These are phyloP conservation scores for Melanostigma gelatinosum DNA, from an alignment of 2,113 vertebrate species.

Conservation along the genomic window DNA sequence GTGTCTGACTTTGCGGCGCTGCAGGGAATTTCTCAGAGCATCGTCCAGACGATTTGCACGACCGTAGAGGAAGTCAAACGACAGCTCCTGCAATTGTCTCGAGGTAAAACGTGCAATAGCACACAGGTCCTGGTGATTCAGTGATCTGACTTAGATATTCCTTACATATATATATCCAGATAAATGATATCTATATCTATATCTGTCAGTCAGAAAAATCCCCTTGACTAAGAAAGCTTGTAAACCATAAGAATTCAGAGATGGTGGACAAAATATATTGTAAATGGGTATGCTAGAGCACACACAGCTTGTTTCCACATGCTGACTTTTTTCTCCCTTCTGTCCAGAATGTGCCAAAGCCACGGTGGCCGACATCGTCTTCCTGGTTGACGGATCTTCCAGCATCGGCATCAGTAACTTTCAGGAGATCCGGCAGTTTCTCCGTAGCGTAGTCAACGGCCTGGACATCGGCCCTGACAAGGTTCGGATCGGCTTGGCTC, in stretches of 20 bases:
- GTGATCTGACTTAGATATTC: neutral
- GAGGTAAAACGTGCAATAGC: slow-evolving; percentile 50
- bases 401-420: slow-evolving; percentile 81
- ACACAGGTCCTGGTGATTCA: neutral
- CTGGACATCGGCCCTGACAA: slow-evolving; percentile 82
- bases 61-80: slow-evolving; percentile 77
- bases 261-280: neutral
- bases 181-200: too few species aligned
- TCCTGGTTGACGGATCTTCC: slow-evolving; percentile 86
- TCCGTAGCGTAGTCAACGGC: slow-evolving; percentile 73
- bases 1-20: slow-evolving; percentile 73
- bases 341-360: slow-evolving; percentile 82
- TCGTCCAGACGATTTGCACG: slow-evolving; percentile 82
- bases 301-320: neutral
- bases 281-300: neutral
- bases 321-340: slow-evolving; percentile 30
- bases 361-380: slow-evolving; percentile 84
- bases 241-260: neutral
- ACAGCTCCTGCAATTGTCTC: slow-evolving; percentile 53
- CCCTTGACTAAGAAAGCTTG: neutral
- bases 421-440: slow-evolving; percentile 80
- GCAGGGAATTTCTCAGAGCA: slow-evolving; percentile 79
- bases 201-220: neutral
- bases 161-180: neutral
- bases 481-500: slow-evolving; percentile 82